A percentile compares a stretch with the other conserved stretches of the same genome.
Conservation (phyloP, 2,113 vertebrate genomes). For the Daboia siamensis region DNA sequence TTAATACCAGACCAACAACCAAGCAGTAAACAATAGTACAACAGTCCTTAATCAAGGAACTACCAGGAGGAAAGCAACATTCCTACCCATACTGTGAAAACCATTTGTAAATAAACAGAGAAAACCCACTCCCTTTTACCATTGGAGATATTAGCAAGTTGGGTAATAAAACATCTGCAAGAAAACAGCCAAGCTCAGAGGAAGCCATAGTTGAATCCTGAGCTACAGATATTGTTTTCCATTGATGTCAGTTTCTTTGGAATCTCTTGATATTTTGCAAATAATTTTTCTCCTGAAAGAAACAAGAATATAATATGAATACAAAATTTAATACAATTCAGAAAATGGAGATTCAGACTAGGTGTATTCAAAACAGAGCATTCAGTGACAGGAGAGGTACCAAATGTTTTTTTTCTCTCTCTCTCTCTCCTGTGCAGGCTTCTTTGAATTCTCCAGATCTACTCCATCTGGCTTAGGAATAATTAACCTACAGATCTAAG, state of each 20-base stretch:
- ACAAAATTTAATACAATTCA: background rate
- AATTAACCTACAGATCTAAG: conserved; percentile 48
- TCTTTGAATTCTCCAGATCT: background rate
- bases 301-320: background rate
- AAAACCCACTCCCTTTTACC: background rate
- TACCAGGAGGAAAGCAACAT: background rate
- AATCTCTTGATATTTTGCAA: background rate
- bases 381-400: background rate
- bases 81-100: background rate
- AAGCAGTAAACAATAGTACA: background rate
- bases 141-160: background rate
- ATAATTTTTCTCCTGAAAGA: background rate
- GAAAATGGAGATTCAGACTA: background rate
- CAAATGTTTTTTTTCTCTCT: background rate
- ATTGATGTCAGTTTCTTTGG: background rate
- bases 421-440: background rate
- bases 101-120: background rate
- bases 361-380: background rate
- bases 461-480: conserved; percentile 30
- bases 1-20: background rate
- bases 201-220: background rate
- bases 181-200: background rate
- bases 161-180: background rate
- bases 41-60: background rate
- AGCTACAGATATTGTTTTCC: background rate